These are phyloP conservation scores for Drosophila conformis DNA, from an alignment of 2,888 invertebrate genomes.

Conservation along the genomic window DNA sequence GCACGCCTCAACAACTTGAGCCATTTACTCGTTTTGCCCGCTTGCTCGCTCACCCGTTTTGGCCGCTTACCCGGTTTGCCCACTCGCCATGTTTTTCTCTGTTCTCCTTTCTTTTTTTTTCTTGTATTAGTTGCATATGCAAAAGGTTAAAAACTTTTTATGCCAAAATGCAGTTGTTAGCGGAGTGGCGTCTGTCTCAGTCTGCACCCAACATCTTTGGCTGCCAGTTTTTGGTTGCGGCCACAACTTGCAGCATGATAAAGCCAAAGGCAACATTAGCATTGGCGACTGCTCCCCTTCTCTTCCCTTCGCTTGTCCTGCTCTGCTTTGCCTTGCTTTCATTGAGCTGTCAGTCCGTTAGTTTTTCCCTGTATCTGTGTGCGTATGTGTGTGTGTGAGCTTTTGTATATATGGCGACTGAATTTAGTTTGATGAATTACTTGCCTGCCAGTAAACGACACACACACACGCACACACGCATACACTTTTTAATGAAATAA, in stretches of 20 bases:
- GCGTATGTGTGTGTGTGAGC: conserved; percentile 11
- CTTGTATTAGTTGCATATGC: conserved; percentile 58
- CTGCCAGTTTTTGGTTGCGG: conserved; percentile 59
- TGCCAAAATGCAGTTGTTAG: conserved; percentile 51
- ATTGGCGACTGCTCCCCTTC: conserved; percentile 43
- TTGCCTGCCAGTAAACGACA: conserved; percentile 74
- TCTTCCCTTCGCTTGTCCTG: neutral
- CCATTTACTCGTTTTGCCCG: conserved; percentile 41
- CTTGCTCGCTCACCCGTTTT: conserved; percentile 8
- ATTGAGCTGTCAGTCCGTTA: conserved; percentile 66
- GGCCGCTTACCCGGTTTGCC: conserved; percentile 16
- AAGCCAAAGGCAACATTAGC: conserved; percentile 60
- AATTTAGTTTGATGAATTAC: conserved; percentile 79
- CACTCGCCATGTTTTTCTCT: conserved; percentile 3
- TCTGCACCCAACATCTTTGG: conserved; percentile 43
- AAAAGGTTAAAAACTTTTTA: conserved; percentile 72
- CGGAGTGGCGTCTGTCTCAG: conserved; percentile 21
- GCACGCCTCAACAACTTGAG: conserved; percentile 58
- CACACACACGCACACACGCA: conserved; percentile 42
- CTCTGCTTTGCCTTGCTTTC: conserved; percentile 41
- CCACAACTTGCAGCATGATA: conserved; percentile 64
- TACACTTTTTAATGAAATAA: conserved; percentile 79
- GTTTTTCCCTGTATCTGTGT: conserved; percentile 28
- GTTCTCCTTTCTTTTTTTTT: neutral
- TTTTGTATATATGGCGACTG: conserved; percentile 56